Base-by-base conservation (phyloP, 2,113 vertebrate species). In the Vulpes lagopus region DNA sequence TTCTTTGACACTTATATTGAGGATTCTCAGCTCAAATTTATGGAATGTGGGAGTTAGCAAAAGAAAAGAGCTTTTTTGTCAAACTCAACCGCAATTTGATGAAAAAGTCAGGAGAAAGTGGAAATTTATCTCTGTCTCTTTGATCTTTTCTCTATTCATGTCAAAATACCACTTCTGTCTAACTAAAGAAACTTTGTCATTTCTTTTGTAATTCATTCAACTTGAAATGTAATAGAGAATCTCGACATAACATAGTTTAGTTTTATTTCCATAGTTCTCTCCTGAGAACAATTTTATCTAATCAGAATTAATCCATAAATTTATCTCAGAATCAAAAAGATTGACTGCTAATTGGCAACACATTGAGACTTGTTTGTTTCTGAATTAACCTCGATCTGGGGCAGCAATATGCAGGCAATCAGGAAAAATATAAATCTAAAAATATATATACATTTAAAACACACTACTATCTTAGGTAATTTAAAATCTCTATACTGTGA, bases 31-130 rank as follows among this genome's bases (percentile, higher is more conserved):
- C 10, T 95, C 81, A 97, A 89, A 97, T 93, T 97, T 93, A 95
- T 93, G 51, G 88, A 79, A 95, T 80, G 92, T 96, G 73, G 90
- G 92, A 95, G 86, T 74, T 87, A 92, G 19, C 51, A 51, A 94
- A 93, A 97, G 38, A 89, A 95, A 96, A 84, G 35, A 73, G 65
- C 90, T 96, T 95, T 97, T 96, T 95, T 97, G 88, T 94, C 65
- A 94, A 96, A 96, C 23, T 88, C 27, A 53, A 27, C 14, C 49
- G 65, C 60, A 97, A 85, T 97, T 96, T 89, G 76, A 89, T 86
- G n/a, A 96, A 96, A 64, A 83, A 91, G 57, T 86, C 65, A 95
- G 23, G 16, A 55, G 23, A 96, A 95, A 92, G 49, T 97, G 64
- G 89, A 96, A 96, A 92, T 62, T 88, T 83, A 89, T 78, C 73